Evolutionary conservation across 2,113 vertebrate species (phyloP).

Genomic region (Neodon shergylaensis): DNA sequence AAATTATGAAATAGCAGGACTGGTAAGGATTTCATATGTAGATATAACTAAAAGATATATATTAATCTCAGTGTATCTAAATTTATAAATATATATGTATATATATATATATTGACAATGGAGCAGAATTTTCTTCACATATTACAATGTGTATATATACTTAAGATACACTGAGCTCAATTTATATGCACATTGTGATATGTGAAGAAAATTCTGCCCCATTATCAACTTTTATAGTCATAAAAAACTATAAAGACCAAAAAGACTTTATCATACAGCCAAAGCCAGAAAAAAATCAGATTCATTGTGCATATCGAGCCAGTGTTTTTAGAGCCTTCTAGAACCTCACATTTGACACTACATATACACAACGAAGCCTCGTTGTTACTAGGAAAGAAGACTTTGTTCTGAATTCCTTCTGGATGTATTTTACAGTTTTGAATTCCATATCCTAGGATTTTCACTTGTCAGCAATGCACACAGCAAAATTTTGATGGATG

Average conservation of each 20-base stretch:
- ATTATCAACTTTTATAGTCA: background rate
- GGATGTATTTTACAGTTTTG: background rate
- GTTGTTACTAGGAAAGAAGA: background rate
- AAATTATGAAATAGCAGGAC: background rate
- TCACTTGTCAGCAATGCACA: background rate
- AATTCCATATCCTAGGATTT: background rate
- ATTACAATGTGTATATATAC: no score
- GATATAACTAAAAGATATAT: background rate
- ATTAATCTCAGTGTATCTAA: no score
- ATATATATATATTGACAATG: no score
- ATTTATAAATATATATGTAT: no score
- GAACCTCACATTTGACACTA: background rate
- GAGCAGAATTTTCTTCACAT: no score
- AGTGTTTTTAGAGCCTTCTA: background rate
- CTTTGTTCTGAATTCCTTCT: background rate
- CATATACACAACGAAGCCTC: background rate
- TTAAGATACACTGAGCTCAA: background rate
- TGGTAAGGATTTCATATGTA: background rate
- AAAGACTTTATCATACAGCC: no score
- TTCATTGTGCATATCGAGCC: background rate
- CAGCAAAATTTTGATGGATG: background rate
- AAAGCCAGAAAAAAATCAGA: background rate
- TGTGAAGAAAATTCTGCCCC: background rate
- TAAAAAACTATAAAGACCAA: background rate
- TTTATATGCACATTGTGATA: background rate